A percentile compares a stretch with the other conserved stretches of the same genome.
phyloP scores from a whole-genome alignment of 2,888 invertebrate genomes.

The Microctonus brassicae region DNA sequence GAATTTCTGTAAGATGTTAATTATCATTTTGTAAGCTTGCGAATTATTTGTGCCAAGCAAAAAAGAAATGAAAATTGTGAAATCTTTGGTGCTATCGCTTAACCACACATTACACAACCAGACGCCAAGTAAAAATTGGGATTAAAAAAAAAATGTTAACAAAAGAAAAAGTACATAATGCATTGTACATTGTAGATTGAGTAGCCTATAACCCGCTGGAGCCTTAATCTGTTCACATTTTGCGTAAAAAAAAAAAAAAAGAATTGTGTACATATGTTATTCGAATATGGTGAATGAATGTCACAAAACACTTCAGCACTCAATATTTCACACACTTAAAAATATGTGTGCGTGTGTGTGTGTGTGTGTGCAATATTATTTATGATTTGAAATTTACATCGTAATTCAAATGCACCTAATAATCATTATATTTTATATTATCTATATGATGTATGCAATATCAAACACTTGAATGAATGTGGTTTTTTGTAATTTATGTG shows the following conservation, averaged over 20 bases:
- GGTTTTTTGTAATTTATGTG: not conserved
- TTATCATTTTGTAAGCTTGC: constrained; percentile 27
- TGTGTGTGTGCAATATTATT: constrained; percentile 55
- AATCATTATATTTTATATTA: not conserved
- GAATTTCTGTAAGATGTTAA: constrained; percentile 20
- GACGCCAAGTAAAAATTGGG: constrained; percentile 53
- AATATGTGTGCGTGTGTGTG: constrained; percentile 54
- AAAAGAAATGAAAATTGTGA: constrained; percentile 46
- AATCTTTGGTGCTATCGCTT: constrained; percentile 68
- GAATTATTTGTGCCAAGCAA: constrained; percentile 47
- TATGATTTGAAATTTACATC: constrained; percentile 60
- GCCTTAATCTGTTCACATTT: constrained; percentile 69
- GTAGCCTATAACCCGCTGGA: constrained; percentile 70
- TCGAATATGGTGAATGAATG: constrained; percentile 64
- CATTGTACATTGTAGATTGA: constrained; percentile 68
- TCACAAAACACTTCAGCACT: constrained; percentile 59
- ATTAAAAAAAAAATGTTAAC: constrained; percentile 49
- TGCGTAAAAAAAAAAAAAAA: constrained; percentile 58
- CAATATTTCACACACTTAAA: constrained; percentile 51
- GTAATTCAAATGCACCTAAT: constrained; percentile 51
- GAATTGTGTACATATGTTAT: constrained; percentile 69
- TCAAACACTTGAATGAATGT: not conserved
- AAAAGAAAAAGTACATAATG: constrained; percentile 63
- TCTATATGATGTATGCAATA: not conserved
- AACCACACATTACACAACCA: constrained; percentile 69